Evolutionary conservation across 2,113 vertebrate genomes (phyloP), one percentile per base, ranked within the genome.

Genomic region (Sitta europaea): DNA sequence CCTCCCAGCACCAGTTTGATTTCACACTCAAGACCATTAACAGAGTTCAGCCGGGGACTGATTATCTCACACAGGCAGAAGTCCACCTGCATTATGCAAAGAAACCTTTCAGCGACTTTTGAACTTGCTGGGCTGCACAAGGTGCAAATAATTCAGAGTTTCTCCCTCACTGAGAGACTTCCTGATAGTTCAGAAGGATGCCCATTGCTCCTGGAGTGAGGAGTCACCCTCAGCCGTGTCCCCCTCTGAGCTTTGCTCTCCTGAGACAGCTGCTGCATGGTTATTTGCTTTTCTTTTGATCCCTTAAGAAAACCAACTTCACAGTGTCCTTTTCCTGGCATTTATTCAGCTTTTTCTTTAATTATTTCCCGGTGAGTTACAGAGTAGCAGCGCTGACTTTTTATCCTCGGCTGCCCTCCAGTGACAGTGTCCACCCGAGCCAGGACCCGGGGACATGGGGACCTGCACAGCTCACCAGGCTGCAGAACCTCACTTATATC

Each of bases 341-440:
- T 79, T 82, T 71, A 55, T 40, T 82, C 67, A 75, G 57, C 20
- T 7, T 21, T 36, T 47, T 31, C 40, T 47, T 14, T 29, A 28
- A n/a, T 36, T 13, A 12, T 35, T 50, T 57, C 3, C 19, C 2
- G 0, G 28, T 21, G 35, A 25, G 38, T 29, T 42, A 7, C 1
- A 3, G 40, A 18, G 5, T 1, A 35, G 21, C 38, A 21, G 21
- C 1, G 29, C 55, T 36, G 54, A 87, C 17, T 75, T 38, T 27
- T 85, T 48, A 54, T 58, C 57, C 53, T 36, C 43, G 40, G 33
- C 38, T 92, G 95, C 95, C 76, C 92, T 95, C 86, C 94, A 95
- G 90, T 84, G 97, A 50, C 80, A 38, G 12, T 2, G 43, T 8
- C 48, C 53, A 18, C 7, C 14, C 0, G 2, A 4, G 33, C 15